Conservation (phyloP, 2,797 vertebrate species). For the Salmo trutta region DNA sequence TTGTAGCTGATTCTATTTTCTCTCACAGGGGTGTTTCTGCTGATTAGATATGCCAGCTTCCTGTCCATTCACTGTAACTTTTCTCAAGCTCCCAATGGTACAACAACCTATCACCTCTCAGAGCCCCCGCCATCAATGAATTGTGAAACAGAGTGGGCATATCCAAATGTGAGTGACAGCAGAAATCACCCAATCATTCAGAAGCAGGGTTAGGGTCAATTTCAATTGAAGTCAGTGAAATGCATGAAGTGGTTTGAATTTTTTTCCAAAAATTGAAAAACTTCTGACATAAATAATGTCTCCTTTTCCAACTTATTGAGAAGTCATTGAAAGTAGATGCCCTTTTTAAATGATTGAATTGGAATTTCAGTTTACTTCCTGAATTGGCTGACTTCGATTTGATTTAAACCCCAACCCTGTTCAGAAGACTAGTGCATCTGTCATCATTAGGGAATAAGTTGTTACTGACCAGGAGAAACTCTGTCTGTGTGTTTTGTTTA, state of each 20-base stretch:
- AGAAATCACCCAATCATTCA: neutral
- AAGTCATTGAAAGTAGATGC: too few relatives aligned
- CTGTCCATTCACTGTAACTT: neutral
- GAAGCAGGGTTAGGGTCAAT: too few relatives aligned
- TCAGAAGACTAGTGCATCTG: too few relatives aligned
- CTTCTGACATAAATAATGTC: too few relatives aligned
- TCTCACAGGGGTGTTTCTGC: neutral
- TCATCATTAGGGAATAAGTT: too few relatives aligned
- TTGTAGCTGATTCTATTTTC: neutral
- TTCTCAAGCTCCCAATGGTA: neutral
- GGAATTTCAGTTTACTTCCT: too few relatives aligned
- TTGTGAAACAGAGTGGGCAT: neutral
- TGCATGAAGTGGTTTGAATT: neutral
- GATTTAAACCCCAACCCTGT: too few relatives aligned
- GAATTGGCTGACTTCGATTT: too few relatives aligned
- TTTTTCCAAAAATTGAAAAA: neutral
- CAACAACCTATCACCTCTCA: neutral
- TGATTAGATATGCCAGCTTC: neutral
- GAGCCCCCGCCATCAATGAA: neutral
- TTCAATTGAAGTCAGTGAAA: neutral
- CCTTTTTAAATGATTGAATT: too few relatives aligned
- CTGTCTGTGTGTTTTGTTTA: neutral
- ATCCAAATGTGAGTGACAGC: neutral
- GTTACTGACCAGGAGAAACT: too few relatives aligned
- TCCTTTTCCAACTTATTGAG: too few relatives aligned